Percentiles rank a stretch among this genome's conserved stretches.
Conservation (phyloP, 2,888 invertebrate species). For the Lasioglossum calceatum region DNA sequence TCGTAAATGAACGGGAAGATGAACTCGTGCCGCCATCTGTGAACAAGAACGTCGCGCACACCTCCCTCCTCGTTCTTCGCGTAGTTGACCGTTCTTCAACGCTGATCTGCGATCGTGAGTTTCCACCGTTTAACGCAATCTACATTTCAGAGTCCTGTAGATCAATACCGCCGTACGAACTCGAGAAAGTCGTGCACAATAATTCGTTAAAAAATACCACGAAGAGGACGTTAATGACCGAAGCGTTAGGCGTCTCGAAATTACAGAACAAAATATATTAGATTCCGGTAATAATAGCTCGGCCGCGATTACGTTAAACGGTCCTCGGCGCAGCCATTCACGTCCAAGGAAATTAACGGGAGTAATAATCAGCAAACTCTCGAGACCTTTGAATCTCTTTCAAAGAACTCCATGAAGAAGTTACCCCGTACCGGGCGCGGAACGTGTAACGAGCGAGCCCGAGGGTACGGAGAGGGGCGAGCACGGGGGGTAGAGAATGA, state of each 20-base stretch:
- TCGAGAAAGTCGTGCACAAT: not conserved
- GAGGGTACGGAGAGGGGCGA: slow-evolving; percentile 34
- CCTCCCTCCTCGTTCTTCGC: slow-evolving; percentile 36
- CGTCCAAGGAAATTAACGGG: slow-evolving; percentile 50
- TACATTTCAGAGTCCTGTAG: not conserved
- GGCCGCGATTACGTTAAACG: not conserved
- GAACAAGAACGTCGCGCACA: slow-evolving; percentile 56
- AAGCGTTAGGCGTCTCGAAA: not conserved
- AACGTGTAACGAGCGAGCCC: slow-evolving; percentile 73
- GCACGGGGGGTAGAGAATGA: not conserved
- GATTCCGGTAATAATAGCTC: not conserved
- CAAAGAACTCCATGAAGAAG: slow-evolving; percentile 54
- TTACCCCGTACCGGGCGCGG: slow-evolving; percentile 68
- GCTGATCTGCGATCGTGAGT: slow-evolving; percentile 20
- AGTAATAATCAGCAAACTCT: slow-evolving; percentile 60
- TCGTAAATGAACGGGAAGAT: slow-evolving; percentile 7
- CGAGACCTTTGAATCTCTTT: slow-evolving; percentile 57
- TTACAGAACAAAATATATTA: not conserved
- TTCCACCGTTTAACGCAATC: not conserved
- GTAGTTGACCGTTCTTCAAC: slow-evolving; percentile 47
- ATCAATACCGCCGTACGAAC: slow-evolving; percentile 1
- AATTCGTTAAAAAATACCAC: not conserved
- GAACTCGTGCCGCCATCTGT: slow-evolving; percentile 71
- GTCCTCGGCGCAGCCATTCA: slow-evolving; percentile 5
- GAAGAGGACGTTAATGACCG: not conserved